Evolutionary conservation across 2,888 invertebrate species (phyloP).

Genomic region (Leucania comma): DNA sequence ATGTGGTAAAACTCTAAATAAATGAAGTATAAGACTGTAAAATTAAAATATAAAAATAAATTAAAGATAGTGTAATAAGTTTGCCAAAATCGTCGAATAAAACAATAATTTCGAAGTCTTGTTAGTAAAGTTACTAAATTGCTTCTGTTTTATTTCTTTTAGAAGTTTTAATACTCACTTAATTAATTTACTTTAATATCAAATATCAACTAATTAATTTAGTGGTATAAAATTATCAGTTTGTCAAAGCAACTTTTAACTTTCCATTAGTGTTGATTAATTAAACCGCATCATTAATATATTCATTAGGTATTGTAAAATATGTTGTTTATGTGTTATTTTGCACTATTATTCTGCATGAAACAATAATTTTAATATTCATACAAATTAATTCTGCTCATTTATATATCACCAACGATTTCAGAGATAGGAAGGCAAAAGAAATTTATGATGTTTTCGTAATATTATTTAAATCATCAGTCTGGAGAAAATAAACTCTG

Average conservation of each 20-base stretch:
- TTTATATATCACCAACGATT: not conserved
- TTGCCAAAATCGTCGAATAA: not conserved
- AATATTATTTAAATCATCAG: not conserved
- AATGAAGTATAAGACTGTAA: no score
- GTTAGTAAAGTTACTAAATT: not conserved
- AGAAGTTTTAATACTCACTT: no score
- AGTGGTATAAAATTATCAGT: not conserved
- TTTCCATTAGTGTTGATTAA: not conserved
- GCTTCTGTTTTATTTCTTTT: not conserved
- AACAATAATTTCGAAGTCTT: not conserved
- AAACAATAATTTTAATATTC: not conserved
- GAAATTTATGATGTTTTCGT: not conserved
- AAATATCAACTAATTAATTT: not conserved
- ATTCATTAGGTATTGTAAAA: not conserved
- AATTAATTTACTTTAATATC: conserved; percentile 3
- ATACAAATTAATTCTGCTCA: not conserved
- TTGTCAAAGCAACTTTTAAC: not conserved
- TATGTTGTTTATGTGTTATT: not conserved
- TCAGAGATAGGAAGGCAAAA: not conserved
- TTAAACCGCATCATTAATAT: not conserved
- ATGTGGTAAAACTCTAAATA: no score
- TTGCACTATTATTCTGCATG: not conserved
- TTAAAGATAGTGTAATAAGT: no score
- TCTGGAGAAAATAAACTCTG: not conserved
- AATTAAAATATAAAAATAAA: not conserved